Conservation (phyloP, 2,113 vertebrate genomes). For the Ceyx cyanopectus region DNA sequence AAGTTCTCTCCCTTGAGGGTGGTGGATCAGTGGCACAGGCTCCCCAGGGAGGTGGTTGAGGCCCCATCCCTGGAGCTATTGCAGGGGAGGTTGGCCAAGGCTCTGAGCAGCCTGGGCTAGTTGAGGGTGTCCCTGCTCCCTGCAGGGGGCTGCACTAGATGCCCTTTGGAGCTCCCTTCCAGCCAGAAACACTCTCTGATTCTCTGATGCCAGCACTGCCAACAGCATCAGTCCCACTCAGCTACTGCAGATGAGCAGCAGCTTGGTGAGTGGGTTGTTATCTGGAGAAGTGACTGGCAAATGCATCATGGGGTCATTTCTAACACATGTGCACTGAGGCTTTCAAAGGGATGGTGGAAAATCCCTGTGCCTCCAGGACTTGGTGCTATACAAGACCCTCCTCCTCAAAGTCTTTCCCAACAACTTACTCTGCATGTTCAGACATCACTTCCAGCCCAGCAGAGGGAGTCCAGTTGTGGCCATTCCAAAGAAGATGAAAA, state of each 20-base stretch:
- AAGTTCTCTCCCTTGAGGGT: no score
- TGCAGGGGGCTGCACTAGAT: no score
- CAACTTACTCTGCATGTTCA: neutral
- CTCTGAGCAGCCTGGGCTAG: no score
- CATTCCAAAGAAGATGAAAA: neutral
- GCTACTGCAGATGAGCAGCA: neutral
- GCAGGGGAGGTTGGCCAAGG: no score
- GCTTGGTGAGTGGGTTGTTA: neutral
- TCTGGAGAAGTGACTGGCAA: neutral
- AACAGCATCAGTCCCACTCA: neutral
- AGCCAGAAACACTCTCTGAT: no score
- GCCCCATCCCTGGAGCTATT: no score
- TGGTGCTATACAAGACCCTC: neutral
- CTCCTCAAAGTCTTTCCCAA: neutral
- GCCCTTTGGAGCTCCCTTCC: no score
- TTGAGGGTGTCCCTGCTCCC: no score
- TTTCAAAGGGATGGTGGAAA: constrained; percentile 1
- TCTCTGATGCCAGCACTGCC: neutral
- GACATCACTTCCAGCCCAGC: neutral
- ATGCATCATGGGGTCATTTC: neutral
- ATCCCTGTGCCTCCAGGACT: neutral
- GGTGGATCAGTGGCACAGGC: no score
- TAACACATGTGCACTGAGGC: neutral
- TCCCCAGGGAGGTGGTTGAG: no score
- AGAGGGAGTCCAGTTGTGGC: neutral